Conservation (phyloP, 2,888 invertebrate genomes). For the Oscheius sp. region DNA sequence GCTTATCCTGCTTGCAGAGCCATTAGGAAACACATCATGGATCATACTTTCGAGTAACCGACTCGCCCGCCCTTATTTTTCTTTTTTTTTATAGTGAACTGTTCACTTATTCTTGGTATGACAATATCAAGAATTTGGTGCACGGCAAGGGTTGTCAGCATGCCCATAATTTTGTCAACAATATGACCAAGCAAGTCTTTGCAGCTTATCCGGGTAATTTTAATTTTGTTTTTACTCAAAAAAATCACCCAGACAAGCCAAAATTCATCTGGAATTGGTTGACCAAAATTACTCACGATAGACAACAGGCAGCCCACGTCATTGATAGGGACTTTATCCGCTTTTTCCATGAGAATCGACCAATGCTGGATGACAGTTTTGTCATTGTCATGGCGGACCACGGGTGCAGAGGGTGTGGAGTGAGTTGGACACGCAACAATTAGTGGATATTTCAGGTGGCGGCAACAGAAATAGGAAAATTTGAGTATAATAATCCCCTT, state of each 20-base stretch:
- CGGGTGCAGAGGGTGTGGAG: neutral
- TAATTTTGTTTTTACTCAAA: too few relatives aligned
- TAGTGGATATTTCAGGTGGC: neutral
- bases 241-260: neutral
- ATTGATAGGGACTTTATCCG: slow-evolving; percentile 1
- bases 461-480: neutral
- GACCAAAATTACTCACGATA: neutral
- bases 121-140: neutral
- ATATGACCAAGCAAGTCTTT: neutral
- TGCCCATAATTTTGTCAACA: neutral
- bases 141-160: neutral
- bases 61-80: too few relatives aligned
- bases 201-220: neutral
- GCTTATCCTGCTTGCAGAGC: neutral
- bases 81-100: neutral
- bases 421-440: neutral
- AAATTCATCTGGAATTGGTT: slow-evolving; percentile 12
- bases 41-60: too few relatives aligned
- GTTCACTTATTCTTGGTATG: neutral
- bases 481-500: neutral
- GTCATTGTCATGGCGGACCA: slow-evolving; percentile 16
- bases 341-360: neutral
- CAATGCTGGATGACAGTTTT: neutral
- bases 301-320: neutral
- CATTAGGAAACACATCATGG: neutral